phyloP scores from a whole-genome alignment of 2,888 invertebrate genomes.

The Subacronicta megacephala region DNA sequence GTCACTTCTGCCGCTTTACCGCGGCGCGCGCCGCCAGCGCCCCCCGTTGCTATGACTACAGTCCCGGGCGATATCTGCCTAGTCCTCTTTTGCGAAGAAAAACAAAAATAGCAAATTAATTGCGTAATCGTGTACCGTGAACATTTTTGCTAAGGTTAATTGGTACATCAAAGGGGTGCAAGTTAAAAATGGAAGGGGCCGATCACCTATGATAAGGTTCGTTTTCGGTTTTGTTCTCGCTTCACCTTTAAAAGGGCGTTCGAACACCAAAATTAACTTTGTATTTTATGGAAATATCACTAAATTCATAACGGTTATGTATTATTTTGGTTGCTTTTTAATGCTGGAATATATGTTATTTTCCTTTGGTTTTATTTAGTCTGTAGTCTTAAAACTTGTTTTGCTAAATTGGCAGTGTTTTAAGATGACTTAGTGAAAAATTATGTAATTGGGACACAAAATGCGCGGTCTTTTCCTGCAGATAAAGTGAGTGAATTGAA shows the following conservation, averaged over 20 bases:
- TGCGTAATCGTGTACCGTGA: constrained; percentile 83
- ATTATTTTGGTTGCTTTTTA: background rate
- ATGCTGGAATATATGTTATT: constrained; percentile 1
- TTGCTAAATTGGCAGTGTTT: background rate
- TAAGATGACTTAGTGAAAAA: constrained; percentile 16
- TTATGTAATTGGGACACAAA: constrained; percentile 37
- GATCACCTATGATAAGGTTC: constrained; percentile 64
- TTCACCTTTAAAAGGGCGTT: constrained; percentile 42
- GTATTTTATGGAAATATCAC: constrained; percentile 24
- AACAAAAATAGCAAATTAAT: constrained; percentile 89
- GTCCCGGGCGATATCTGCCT: constrained; percentile 84
- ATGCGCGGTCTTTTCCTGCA: background rate
- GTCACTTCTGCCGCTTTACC: constrained; percentile 80
- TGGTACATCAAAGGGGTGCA: constrained; percentile 74
- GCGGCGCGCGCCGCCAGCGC: constrained; percentile 87
- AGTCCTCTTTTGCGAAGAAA: constrained; percentile 78
- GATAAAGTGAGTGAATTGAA: background rate
- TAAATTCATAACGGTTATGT: background rate
- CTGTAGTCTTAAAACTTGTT: background rate
- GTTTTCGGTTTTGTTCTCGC: constrained; percentile 47
- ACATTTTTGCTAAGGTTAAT: constrained; percentile 74
- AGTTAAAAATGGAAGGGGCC: constrained; percentile 58
- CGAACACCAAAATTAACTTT: constrained; percentile 25
- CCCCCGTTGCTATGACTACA: constrained; percentile 82
- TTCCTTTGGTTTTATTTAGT: too few species aligned